Base-by-base conservation (phyloP, 2,888 invertebrate genomes). In the Bhutanitis thaidina region DNA sequence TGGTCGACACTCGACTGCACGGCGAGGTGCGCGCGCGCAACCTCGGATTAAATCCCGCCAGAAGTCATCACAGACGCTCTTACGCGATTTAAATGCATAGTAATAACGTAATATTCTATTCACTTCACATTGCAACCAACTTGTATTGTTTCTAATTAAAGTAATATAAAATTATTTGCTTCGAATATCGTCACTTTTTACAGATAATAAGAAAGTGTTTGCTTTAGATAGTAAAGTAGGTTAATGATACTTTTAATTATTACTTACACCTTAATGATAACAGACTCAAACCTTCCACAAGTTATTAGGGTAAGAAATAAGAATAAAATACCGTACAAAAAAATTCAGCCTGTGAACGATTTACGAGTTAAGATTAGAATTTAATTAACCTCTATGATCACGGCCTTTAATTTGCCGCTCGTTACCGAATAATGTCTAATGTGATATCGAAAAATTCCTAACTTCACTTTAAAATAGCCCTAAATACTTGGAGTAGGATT, bases 1-100 rank as follows among this genome's bases (percentile, higher is more conserved):
- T 63, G 62, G 61, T 56, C 52, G 59, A 57, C 60, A 69, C 65
- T 62, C 69, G 69, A 78, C 79, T 79, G 60, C 54, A 52, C 30
- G 55, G 39, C 8, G 35, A 61, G 52, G 61, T 63, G 69, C 74
- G 71, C 69, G 52, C 53, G 63, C 77, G 73, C 75, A 69, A 61
- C 65, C 65, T 67, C 62, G 54, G 55, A 55, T 52, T 29, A 46
- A 56, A 54, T 59, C 49, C 41, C 38, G 56, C 53, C 71, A 71
- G 56, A 68, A 71, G 70, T 60, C 59, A 66, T 56, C 48, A 15
- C 58, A 57, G 53, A 49, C 59, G 53, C 43, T 43, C 40, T 49
- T 45, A 36, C 25, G 29, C 40, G 52, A 39, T 37, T 37, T 40
- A 49, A 43, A 25, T 35, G 47, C 34, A 47, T 40, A 29, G 43